Evolutionary conservation across 2,888 invertebrate species (phyloP).

Genomic region (Molorchus minor): DNA sequence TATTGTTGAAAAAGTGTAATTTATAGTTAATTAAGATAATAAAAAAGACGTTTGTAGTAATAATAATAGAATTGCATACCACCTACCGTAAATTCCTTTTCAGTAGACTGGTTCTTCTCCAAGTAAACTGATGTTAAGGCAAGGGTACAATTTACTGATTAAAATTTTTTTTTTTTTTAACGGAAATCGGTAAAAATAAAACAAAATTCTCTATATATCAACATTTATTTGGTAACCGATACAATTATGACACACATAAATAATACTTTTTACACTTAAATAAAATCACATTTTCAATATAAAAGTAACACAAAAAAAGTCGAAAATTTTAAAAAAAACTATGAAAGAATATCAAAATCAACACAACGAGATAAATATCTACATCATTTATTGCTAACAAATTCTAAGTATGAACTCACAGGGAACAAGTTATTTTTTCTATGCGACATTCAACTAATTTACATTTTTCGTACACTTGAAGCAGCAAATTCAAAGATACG

Average conservation of each 20-base stretch:
- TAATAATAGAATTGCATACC: too few species aligned
- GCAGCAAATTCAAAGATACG: constrained; percentile 30
- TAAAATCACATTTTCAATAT: constrained; percentile 40
- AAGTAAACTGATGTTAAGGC: too few species aligned
- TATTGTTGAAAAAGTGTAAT: constrained; percentile 66
- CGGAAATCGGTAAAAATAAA: neutral
- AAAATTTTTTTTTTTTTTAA: neutral
- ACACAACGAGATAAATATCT: constrained; percentile 34
- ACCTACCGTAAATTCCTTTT: too few species aligned
- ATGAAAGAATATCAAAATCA: constrained; percentile 13
- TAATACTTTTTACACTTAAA: constrained; percentile 44
- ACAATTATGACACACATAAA: constrained; percentile 41
- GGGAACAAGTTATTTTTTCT: constrained; percentile 44
- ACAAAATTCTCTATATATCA: constrained; percentile 35
- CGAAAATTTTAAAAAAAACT: constrained; percentile 18
- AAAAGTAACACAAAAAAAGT: constrained; percentile 25
- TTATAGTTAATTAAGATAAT: too few species aligned
- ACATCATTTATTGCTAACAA: constrained; percentile 46
- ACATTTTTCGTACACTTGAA: constrained; percentile 33
- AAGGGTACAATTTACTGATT: too few species aligned
- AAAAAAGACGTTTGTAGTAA: too few species aligned
- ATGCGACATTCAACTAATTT: constrained; percentile 43
- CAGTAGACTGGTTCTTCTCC: too few species aligned
- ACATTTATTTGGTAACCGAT: constrained; percentile 50
- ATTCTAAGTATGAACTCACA: constrained; percentile 39